Conservation (phyloP, 2,888 invertebrate species). For the Epirrhoe alternata region DNA sequence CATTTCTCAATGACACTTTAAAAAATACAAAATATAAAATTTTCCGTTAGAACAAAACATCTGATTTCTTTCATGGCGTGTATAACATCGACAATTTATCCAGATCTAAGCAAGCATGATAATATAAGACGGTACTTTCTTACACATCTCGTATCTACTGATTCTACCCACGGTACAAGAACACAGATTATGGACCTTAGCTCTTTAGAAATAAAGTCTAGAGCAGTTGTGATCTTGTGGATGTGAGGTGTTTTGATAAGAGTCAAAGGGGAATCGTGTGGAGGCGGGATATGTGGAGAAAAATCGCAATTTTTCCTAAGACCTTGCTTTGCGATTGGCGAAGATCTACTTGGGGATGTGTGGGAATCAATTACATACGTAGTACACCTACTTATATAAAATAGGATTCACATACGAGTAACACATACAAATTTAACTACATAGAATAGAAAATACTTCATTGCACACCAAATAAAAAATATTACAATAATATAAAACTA, state of each 20-base stretch:
- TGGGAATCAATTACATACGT: background rate
- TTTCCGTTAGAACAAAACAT: too few relatives aligned
- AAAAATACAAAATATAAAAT: too few relatives aligned
- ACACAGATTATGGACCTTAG: background rate
- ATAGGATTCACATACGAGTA: background rate
- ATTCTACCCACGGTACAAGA: background rate
- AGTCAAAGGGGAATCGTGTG: constrained; percentile 49
- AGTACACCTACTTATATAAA: too few relatives aligned
- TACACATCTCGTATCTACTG: background rate
- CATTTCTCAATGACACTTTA: too few relatives aligned
- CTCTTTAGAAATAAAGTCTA: background rate
- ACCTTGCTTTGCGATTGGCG: constrained; percentile 63
- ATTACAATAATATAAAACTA: too few relatives aligned
- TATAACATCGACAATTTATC: too few relatives aligned
- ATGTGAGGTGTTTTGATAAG: constrained; percentile 10
- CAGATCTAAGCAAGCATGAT: too few relatives aligned
- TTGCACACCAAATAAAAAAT: too few relatives aligned
- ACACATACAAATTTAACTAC: background rate
- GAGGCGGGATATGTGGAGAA: constrained; percentile 60
- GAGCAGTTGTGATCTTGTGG: constrained; percentile 12
- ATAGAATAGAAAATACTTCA: too few relatives aligned
- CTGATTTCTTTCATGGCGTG: too few relatives aligned
- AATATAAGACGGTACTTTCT: background rate
- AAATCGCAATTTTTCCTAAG: constrained; percentile 61
- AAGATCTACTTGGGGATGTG: constrained; percentile 43